Evolutionary conservation across 2,888 invertebrate species (phyloP).

Genomic region (Laothoe populi): DNA sequence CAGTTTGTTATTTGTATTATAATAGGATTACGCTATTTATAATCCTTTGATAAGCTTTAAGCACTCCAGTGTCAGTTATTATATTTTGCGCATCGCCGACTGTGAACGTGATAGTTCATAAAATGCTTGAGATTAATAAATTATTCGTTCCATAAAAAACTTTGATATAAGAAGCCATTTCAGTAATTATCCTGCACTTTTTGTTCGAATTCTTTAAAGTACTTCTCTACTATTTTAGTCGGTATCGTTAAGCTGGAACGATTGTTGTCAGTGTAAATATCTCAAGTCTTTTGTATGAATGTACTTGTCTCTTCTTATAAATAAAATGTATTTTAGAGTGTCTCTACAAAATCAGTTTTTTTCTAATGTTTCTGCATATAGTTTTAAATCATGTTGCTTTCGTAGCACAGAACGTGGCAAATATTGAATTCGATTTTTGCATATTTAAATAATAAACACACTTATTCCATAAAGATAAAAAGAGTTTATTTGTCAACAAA

Average conservation of each 20-base stretch:
- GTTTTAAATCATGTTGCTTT: too few species aligned
- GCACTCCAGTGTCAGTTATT: neutral
- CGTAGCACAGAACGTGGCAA: neutral
- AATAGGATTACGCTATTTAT: neutral
- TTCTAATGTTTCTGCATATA: too few species aligned
- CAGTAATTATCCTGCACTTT: slow-evolving; percentile 53
- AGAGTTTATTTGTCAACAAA: slow-evolving; percentile 29
- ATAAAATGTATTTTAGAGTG: slow-evolving; percentile 5
- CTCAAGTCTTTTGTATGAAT: neutral
- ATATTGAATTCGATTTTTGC: neutral
- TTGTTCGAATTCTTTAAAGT: slow-evolving; percentile 58
- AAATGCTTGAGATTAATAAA: slow-evolving; percentile 35
- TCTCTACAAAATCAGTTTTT: neutral
- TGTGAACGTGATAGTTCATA: slow-evolving; percentile 2
- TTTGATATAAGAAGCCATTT: slow-evolving; percentile 60
- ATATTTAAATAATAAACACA: neutral
- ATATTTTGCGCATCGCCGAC: neutral
- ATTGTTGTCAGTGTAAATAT: neutral
- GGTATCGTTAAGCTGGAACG: slow-evolving; percentile 28
- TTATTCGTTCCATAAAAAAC: slow-evolving; percentile 43
- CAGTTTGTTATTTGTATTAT: slow-evolving; percentile 8
- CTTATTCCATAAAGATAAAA: neutral
- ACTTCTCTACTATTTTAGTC: slow-evolving; percentile 46
- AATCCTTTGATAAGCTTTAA: neutral
- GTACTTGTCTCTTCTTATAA: neutral